A percentile compares a stretch with the other conserved stretches of the same genome.
Conservation (phyloP, 2,113 vertebrate genomes). For the Mohoua ochrocephala region DNA sequence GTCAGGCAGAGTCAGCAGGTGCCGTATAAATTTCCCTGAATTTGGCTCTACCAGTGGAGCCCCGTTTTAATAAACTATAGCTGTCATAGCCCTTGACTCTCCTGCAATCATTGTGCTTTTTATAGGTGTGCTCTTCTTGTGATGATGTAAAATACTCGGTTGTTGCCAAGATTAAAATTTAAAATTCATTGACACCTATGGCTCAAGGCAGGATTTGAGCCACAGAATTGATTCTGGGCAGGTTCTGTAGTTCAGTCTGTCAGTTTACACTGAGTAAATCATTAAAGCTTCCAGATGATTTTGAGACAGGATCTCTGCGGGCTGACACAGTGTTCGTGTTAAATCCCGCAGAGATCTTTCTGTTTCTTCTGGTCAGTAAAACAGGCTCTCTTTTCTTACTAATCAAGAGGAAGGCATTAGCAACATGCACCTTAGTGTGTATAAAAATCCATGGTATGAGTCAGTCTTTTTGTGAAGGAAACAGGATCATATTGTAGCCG, state of each 20-base stretch:
- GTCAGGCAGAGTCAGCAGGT: background rate
- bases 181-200: constrained; percentile 24
- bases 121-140: background rate
- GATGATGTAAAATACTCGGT: background rate
- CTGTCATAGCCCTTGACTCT: background rate
- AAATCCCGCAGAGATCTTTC: constrained; percentile 20
- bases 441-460: background rate
- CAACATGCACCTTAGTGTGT: background rate
- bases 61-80: background rate
- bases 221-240: background rate
- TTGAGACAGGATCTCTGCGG: background rate
- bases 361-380: constrained; percentile 15
- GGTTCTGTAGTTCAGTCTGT: constrained; percentile 8
- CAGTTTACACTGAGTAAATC: constrained; percentile 24
- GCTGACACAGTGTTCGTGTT: background rate
- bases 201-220: background rate
- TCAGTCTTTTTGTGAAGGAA: constrained; percentile 29
- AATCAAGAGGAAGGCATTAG: constrained; percentile 14
- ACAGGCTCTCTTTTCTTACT: background rate
- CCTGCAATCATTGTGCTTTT: background rate
- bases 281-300: constrained; percentile 22
- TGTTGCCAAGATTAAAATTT: constrained; percentile 34
- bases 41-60: background rate
- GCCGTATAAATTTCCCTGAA: constrained; percentile 13
- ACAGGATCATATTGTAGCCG: background rate